Evolutionary conservation across 2,113 vertebrate species (phyloP).

Genomic region (Corythoichthys haematopterus): DNA sequence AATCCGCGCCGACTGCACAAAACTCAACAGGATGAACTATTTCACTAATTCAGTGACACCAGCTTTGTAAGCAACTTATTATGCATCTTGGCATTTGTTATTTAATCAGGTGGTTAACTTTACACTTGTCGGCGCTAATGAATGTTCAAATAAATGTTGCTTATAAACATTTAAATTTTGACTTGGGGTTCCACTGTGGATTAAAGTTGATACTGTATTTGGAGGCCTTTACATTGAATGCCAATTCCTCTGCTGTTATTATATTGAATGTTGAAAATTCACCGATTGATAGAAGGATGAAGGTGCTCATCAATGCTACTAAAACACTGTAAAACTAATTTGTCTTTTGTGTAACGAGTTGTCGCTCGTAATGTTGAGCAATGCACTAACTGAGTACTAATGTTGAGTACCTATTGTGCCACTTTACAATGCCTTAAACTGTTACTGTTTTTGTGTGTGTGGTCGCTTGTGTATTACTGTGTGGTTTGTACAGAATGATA

Average conservation of each 20-base stretch:
- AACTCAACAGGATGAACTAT: neutral
- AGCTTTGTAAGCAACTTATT: no score
- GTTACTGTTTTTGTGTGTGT: conserved; percentile 3
- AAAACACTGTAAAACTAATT: conserved; percentile 7
- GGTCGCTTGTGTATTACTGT: neutral
- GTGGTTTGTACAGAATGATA: conserved; percentile 6
- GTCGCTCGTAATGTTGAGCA: conserved; percentile 26
- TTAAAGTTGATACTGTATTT: neutral
- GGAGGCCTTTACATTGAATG: neutral
- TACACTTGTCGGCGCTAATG: neutral
- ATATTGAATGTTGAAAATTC: conserved; percentile 5
- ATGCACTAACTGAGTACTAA: conserved; percentile 50
- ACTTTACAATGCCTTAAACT: conserved; percentile 22
- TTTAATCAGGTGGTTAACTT: neutral
- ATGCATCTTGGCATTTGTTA: neutral
- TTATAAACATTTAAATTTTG: neutral
- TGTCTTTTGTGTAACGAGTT: conserved; percentile 12
- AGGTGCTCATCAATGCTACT: conserved; percentile 23
- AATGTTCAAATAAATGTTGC: neutral
- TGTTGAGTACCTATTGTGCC: conserved; percentile 17
- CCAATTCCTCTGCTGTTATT: conserved; percentile 24
- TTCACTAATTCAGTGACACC: neutral
- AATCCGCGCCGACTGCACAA: neutral
- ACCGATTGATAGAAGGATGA: neutral
- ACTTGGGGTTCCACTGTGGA: neutral